These are phyloP conservation scores for Lophochroa leadbeateri DNA, from an alignment of 2,113 vertebrate species.

Conservation along the genomic window DNA sequence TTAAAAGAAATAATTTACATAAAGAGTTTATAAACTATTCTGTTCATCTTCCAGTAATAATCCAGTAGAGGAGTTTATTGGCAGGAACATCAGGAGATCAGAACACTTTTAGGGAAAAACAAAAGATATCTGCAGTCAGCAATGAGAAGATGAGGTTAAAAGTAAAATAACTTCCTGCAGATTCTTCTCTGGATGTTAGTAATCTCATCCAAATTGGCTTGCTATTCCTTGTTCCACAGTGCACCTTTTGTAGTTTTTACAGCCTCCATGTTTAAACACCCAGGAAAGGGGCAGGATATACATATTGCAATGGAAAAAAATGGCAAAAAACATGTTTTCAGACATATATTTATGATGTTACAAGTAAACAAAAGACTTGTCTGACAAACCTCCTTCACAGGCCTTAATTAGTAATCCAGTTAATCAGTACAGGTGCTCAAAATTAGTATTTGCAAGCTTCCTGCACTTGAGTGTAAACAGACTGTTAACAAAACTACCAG, in stretches of 20 bases:
- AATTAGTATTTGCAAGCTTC: not conserved
- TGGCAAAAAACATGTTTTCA: not conserved
- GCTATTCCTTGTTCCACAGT: not conserved
- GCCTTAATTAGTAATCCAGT: not conserved
- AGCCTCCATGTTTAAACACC: not conserved
- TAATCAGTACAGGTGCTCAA: not conserved
- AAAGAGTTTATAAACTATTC: not conserved
- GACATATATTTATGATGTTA: not conserved
- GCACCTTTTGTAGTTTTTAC: not conserved
- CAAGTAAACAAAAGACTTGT: not conserved
- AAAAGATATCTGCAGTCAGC: not conserved
- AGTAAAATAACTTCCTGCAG: not conserved
- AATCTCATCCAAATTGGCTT: not conserved
- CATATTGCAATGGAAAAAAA: not conserved
- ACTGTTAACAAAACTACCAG: not conserved
- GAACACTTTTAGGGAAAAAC: not conserved
- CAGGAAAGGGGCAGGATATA: not conserved
- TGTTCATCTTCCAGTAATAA: conserved; percentile 8
- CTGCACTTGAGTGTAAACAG: not conserved
- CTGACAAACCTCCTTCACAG: not conserved
- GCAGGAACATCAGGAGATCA: not conserved
- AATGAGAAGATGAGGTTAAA: not conserved
- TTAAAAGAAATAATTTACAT: not conserved
- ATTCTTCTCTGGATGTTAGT: not conserved
- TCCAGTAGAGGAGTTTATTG: not conserved